phyloP scores from a whole-genome alignment of 2,888 invertebrate genomes.

The Xanthorhoe spadicearia region DNA sequence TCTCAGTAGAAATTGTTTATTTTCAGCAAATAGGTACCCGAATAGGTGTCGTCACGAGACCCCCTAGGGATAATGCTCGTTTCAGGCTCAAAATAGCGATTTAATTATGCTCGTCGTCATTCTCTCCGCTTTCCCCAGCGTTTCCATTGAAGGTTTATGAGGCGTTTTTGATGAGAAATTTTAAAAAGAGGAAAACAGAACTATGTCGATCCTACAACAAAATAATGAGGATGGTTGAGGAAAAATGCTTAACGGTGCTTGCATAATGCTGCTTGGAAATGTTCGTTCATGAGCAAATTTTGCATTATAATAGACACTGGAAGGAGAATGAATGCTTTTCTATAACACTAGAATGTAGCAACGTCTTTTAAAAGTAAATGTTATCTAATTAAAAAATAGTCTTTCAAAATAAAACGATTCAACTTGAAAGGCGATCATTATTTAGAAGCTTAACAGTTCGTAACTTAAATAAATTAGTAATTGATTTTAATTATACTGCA shows the following conservation, averaged over 20 bases:
- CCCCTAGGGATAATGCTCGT: constrained; percentile 39
- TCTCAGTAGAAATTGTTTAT: constrained; percentile 22
- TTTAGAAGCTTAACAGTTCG: too few relatives aligned
- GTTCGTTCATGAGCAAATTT: not conserved
- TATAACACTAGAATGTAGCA: not conserved
- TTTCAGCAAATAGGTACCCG: constrained; percentile 12
- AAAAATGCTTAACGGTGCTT: constrained; percentile 3
- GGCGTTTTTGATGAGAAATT: constrained; percentile 28
- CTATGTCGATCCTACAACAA: constrained; percentile 5
- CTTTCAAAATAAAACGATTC: too few relatives aligned
- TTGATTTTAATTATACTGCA: too few relatives aligned
- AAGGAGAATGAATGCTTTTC: not conserved
- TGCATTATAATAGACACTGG: not conserved
- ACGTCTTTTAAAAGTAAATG: too few relatives aligned
- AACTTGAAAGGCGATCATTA: too few relatives aligned
- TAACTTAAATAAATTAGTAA: too few relatives aligned
- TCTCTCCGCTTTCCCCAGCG: constrained; percentile 35
- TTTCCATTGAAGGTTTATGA: constrained; percentile 29
- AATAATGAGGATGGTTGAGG: constrained; percentile 9
- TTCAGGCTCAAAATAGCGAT: constrained; percentile 43
- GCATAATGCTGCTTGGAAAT: not conserved
- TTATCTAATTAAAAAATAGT: too few relatives aligned
- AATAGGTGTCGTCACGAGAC: constrained; percentile 28
- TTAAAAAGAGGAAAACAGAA: constrained; percentile 17
- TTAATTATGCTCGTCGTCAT: constrained; percentile 37